Percentiles rank a stretch among this genome's conserved stretches.
These are phyloP conservation scores for Agrochola lychnidis DNA, from an alignment of 2,888 invertebrate species.

Conservation along the genomic window DNA sequence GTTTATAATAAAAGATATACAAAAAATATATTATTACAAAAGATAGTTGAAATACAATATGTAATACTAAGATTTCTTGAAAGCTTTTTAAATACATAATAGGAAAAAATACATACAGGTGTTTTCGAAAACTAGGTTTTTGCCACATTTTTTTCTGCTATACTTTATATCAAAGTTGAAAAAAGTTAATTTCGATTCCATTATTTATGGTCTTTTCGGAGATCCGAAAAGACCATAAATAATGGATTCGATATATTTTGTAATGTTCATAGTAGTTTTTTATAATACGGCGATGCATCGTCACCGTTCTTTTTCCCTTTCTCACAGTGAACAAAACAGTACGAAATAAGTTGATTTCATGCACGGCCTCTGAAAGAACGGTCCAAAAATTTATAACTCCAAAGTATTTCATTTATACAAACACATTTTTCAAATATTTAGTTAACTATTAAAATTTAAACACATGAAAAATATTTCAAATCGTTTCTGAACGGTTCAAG, in stretches of 20 bases:
- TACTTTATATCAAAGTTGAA: too few species aligned
- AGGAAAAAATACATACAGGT: too few species aligned
- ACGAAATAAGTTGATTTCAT: background rate
- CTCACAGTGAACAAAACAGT: background rate
- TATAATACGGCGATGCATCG: background rate
- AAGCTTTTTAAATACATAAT: too few species aligned
- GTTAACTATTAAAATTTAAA: background rate
- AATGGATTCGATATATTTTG: background rate
- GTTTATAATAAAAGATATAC: too few species aligned
- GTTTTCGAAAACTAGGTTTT: too few species aligned
- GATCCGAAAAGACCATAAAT: background rate
- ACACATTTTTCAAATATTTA: slow-evolving; percentile 3
- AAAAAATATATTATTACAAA: too few species aligned
- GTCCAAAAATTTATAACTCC: background rate
- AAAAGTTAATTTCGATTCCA: too few species aligned
- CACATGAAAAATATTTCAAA: slow-evolving; percentile 5
- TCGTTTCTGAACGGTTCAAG: background rate
- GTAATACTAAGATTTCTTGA: too few species aligned
- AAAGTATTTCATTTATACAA: background rate
- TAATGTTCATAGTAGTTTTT: background rate
- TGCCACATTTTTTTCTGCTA: too few species aligned
- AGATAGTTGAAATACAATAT: too few species aligned
- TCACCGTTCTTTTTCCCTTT: background rate
- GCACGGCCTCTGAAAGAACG: background rate
- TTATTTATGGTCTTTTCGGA: too few species aligned